These are phyloP conservation scores for Ctenicera cuprea DNA, from an alignment of 2,888 invertebrate genomes.

Conservation along the genomic window DNA sequence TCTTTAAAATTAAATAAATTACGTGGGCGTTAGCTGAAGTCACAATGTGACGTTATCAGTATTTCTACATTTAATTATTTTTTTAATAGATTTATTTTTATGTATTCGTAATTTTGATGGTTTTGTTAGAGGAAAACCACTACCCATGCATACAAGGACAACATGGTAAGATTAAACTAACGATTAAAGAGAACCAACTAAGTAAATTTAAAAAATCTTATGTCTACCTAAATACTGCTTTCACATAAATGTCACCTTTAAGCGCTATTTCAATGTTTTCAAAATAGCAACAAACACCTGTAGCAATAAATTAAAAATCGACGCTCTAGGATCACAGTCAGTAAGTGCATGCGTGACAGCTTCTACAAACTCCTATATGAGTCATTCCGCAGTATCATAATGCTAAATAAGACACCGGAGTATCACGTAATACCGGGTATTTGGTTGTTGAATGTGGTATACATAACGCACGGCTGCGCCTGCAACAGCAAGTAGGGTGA, in stretches of 20 bases:
- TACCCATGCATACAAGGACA: no score
- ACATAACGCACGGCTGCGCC: slow-evolving; percentile 49
- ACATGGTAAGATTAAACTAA: no score
- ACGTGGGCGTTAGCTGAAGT: slow-evolving; percentile 27
- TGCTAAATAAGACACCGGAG: slow-evolving; percentile 41
- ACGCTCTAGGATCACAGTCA: background rate
- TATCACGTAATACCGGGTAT: slow-evolving; percentile 44
- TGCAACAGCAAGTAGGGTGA: slow-evolving; percentile 47
- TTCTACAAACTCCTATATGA: background rate
- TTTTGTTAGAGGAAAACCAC: no score
- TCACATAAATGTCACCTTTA: no score
- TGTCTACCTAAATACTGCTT: no score
- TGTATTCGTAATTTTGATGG: background rate
- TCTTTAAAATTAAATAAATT: slow-evolving; percentile 1
- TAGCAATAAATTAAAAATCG: background rate
- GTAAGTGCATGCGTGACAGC: slow-evolving; percentile 11
- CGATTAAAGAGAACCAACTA: no score
- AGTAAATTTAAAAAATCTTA: no score
- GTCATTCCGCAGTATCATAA: slow-evolving; percentile 31
- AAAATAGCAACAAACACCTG: no score
- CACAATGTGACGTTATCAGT: slow-evolving; percentile 23
- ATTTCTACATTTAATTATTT: background rate
- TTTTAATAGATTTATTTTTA: background rate
- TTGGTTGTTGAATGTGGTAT: slow-evolving; percentile 32
- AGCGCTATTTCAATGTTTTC: no score